Evolutionary conservation across 2,113 vertebrate species (phyloP).

Genomic region (Artemisiospiza belli): DNA sequence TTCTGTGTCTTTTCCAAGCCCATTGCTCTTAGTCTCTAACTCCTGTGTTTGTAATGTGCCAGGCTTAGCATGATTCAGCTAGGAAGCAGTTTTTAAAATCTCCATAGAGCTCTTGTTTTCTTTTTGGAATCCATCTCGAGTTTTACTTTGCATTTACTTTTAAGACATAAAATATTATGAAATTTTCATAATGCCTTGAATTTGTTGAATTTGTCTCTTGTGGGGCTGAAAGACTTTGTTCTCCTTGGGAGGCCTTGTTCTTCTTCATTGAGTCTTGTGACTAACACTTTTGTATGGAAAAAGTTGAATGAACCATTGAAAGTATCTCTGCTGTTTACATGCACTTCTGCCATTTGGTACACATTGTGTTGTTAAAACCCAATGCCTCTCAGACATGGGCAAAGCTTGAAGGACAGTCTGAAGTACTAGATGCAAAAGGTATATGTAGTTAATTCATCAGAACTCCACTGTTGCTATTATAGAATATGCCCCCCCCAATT

Average conservation of each 20-base stretch:
- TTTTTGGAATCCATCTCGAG: neutral
- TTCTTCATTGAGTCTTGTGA: neutral
- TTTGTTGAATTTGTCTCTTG: neutral
- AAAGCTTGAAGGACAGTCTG: neutral
- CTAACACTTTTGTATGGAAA: neutral
- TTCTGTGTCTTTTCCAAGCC: neutral
- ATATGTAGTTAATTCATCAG: neutral
- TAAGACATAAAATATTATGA: constrained; percentile 15
- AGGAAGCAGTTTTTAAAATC: neutral
- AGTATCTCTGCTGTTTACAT: neutral
- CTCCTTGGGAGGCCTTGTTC: neutral
- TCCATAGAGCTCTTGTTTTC: neutral
- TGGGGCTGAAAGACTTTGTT: constrained; percentile 12
- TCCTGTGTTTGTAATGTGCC: neutral
- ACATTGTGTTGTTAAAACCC: neutral
- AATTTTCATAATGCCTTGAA: neutral
- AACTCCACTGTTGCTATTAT: neutral
- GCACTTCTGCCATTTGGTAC: neutral
- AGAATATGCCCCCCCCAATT: neutral
- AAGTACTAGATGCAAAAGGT: neutral
- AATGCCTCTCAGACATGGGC: neutral
- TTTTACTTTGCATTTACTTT: constrained; percentile 15
- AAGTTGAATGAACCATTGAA: neutral
- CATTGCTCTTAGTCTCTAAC: neutral
- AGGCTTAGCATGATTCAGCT: neutral